Evolutionary conservation across 1,140 invertebrate genomes (phyloP).

Genomic region (Ridgeia piscesae): DNA sequence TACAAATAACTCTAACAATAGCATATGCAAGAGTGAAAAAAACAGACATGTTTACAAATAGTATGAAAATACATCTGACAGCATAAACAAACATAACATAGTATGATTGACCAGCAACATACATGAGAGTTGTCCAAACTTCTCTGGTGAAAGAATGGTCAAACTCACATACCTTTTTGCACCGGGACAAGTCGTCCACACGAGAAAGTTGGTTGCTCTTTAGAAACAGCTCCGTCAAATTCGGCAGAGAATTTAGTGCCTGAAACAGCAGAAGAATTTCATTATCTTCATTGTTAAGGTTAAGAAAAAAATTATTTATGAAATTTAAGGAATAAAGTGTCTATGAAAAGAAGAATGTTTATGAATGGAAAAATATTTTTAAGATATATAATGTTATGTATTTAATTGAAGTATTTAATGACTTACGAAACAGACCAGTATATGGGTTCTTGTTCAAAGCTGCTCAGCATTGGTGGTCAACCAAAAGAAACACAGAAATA

Average conservation of each 20-base stretch:
- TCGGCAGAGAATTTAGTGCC: constrained; percentile 52
- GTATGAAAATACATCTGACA: too few species aligned
- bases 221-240: constrained; percentile 52
- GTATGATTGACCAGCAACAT: neutral
- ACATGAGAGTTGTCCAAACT: neutral
- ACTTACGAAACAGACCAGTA: too few species aligned
- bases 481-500: too few species aligned
- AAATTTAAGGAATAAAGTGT: too few species aligned
- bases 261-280: constrained; percentile 31
- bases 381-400: too few species aligned
- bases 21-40: neutral
- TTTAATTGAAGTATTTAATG: too few species aligned
- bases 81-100: neutral
- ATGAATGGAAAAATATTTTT: too few species aligned
- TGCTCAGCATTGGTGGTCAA: too few species aligned
- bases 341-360: too few species aligned
- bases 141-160: neutral
- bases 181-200: constrained; percentile 44
- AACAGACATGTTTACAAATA: neutral
- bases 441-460: too few species aligned
- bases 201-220: constrained; percentile 44
- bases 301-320: too few species aligned
- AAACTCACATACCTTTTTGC: constrained; percentile 38
- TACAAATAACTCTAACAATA: neutral
- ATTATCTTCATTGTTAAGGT: too few species aligned